Evolutionary conservation across 2,113 vertebrate species (phyloP).

Genomic region (Paramormyrops kingsleyae): DNA sequence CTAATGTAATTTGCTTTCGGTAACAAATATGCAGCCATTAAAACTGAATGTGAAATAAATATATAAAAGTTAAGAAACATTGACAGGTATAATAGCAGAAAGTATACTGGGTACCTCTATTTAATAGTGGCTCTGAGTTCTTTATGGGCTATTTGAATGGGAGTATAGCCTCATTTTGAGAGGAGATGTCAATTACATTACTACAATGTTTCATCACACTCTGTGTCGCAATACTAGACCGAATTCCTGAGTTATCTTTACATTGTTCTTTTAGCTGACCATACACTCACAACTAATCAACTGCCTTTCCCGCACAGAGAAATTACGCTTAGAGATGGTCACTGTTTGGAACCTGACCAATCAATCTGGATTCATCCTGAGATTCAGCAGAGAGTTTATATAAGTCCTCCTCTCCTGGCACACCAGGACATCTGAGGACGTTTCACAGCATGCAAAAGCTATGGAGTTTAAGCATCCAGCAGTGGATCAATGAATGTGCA

Average conservation of each 20-base stretch:
- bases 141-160: background rate
- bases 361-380: background rate
- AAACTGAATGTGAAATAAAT: background rate
- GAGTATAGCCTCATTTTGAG: background rate
- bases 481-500: conserved; percentile 50
- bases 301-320: background rate
- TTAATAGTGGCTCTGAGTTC: background rate
- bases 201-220: background rate
- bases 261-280: conserved; percentile 1
- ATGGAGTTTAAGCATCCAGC: conserved; percentile 50
- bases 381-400: background rate
- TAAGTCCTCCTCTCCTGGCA: background rate
- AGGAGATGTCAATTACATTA: background rate
- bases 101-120: background rate
- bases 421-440: conserved; percentile 18
- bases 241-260: background rate
- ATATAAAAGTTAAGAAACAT: background rate
- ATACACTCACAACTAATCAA: background rate
- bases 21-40: background rate
- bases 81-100: background rate
- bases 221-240: background rate
- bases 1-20: background rate
- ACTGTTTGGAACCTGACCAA: background rate
- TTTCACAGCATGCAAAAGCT: conserved; percentile 32
- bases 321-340: background rate